Evolutionary conservation across 1,140 invertebrate species (phyloP), one percentile per base, ranked within the genome.

Genomic region (Leptoteleia sp.): DNA sequence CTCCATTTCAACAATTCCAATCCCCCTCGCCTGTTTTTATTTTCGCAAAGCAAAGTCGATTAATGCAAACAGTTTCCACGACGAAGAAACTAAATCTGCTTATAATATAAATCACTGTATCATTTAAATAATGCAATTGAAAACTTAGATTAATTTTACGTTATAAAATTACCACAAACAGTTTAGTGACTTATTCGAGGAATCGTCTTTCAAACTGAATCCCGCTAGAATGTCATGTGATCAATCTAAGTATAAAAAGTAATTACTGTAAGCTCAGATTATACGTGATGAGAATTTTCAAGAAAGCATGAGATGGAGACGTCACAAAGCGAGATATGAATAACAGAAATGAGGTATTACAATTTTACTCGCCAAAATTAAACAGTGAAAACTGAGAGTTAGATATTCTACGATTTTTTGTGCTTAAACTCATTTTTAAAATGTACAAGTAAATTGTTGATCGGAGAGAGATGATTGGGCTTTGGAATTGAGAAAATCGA

Each of bases 301-400:
- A 13, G 13, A 33, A 59, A 2, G 19, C 5, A 22, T 22, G 29
- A 22, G 27, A 11, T 29, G 11, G 42, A 47, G 37, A 61, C 37
- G 55, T 61, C 55, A 61, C 15, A 16, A 37, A n/a, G n/a, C 19
- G 55, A 11, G 55, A 61, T 25, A 37, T 22, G 42, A 47, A 47
- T 61, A 61, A 31, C 42, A 35, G 29, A 35, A 35, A 55, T n/a
- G 6, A 4, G 31, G 31, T 37, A 47, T 61, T 33, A 37, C 12
- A 12, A 43, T 43, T 52, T 1, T 19, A 37, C 48, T 22, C 48
- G 33, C 29, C 13, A 19, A 52, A 35, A 8, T 48, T 48, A 48
- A 48, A 48, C 45, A 48, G 33, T 33, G 27, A 48, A 48, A 48
- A 16, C 11, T 29, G 45, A 37, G 22, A n/a, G 22, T 4, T 47